Evolutionary conservation across 2,113 vertebrate genomes (phyloP).

Genomic region (Cardinalis cardinalis): DNA sequence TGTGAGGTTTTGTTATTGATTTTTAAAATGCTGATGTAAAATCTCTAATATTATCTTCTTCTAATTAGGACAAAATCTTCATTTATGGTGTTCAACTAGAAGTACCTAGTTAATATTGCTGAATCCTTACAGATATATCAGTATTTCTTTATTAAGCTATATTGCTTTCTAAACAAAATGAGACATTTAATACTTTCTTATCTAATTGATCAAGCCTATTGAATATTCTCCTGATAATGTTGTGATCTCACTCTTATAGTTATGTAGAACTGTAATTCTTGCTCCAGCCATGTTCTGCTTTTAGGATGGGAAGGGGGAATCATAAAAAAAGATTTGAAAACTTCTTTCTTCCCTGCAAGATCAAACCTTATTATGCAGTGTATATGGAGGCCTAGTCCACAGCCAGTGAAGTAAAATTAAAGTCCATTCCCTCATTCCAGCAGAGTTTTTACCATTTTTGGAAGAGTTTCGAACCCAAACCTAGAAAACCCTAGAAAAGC

Average conservation of each 20-base stretch:
- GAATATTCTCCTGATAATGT: background rate
- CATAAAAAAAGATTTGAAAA: background rate
- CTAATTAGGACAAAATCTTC: background rate
- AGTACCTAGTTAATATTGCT: background rate
- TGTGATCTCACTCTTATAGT: background rate
- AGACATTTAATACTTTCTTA: background rate
- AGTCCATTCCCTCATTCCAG: background rate
- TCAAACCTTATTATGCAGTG: background rate
- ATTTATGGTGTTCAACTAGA: background rate
- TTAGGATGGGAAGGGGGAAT: background rate
- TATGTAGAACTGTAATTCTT: background rate
- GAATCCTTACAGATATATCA: background rate
- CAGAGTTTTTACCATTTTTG: background rate
- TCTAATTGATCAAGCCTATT: background rate
- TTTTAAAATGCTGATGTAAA: background rate
- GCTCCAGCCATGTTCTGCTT: background rate
- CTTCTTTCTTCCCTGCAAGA: background rate
- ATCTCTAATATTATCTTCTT: background rate
- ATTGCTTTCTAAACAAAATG: background rate
- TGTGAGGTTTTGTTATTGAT: background rate
- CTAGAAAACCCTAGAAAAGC: background rate
- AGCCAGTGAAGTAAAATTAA: background rate
- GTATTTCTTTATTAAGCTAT: background rate
- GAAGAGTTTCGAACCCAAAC: background rate
- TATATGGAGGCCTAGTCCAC: background rate